phyloP scores from a whole-genome alignment of 1,140 invertebrate species.

The Calephelis nemesis region DNA sequence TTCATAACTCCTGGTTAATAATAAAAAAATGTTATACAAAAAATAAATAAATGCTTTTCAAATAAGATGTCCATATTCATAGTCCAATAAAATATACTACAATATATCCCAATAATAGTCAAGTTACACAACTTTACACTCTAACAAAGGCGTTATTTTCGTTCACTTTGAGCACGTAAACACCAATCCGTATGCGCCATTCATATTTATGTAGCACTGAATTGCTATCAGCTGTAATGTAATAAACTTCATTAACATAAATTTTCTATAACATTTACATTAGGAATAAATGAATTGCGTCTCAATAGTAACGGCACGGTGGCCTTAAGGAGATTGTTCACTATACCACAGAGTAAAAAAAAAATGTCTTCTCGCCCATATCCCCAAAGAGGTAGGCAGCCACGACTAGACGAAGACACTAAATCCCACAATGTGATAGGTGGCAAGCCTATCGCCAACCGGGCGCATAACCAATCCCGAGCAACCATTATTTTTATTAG shows the following conservation, averaged over 20 bases:
- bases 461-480: no score
- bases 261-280: slow-evolving; percentile 78
- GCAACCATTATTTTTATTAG: no score
- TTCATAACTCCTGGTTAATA: no score
- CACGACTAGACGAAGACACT: no score
- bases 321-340: slow-evolving; percentile 4
- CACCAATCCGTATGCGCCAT: slow-evolving; percentile 48
- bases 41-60: background rate
- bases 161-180: slow-evolving; percentile 36
- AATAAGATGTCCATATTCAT: slow-evolving; percentile 6
- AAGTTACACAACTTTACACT: slow-evolving; percentile 16
- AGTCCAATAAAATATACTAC: slow-evolving; percentile 14
- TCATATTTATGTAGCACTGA: slow-evolving; percentile 69
- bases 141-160: slow-evolving; percentile 12
- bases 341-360: background rate
- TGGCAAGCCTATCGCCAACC: no score
- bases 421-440: no score
- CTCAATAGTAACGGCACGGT: slow-evolving; percentile 39
- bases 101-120: slow-evolving; percentile 15
- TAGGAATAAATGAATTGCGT: slow-evolving; percentile 71
- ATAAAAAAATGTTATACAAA: no score
- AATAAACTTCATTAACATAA: slow-evolving; percentile 76
- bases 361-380: no score
- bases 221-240: slow-evolving; percentile 73
- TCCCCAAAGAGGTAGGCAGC: no score